Base-by-base conservation (phyloP, 1,140 invertebrate species). In the Venturia canescens region DNA sequence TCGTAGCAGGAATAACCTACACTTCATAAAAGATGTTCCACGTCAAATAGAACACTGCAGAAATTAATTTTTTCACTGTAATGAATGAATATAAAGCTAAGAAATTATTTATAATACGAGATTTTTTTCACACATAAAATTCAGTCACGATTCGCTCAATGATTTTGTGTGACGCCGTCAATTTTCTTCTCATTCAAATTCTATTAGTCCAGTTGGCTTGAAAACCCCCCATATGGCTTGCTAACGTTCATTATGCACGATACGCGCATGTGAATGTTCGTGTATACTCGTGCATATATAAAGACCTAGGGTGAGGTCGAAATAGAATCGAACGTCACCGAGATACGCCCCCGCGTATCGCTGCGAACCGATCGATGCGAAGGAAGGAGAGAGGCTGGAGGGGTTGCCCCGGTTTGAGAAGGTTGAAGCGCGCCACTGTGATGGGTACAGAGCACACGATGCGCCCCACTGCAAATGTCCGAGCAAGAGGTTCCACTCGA, bases 251-350 rank as follows among this genome's bases (percentile, higher is more conserved):
- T 31, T 31, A 69, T 69, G 18, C 31, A 69, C 31, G 1, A 18
- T n/a, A 31, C 6, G 16, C 1, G 9, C 31, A 31, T 9, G 0
- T 69, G 66, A n/a, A 69, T 69, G 66, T 69, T 16, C 31, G 1
- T 31, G 4, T 69, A 21, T 31, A 69, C n/a, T 31, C 29, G 11
- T 18, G 29, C 11, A 31, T 31, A 31, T 69, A 31, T 31, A 31
- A 23, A 15, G 4, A 29, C 15, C 13, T 63, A 53, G 29, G n/a
- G 38, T 71, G 34, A 70, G 71, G 57, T 78, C 48, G 53, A 50
- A 57, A 57, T 44, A 67, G 75, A 34, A 63, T 78, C 75, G 29
- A 75, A 80, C 79, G 79, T 80, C 79, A 80, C 71, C 34, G 63
- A 66, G 29, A 31, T 63, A 53, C 71, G 18, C 70, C 70, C 79